These are phyloP conservation scores for Barnardius zonarius DNA, from an alignment of 2,113 vertebrate species.

Conservation along the genomic window DNA sequence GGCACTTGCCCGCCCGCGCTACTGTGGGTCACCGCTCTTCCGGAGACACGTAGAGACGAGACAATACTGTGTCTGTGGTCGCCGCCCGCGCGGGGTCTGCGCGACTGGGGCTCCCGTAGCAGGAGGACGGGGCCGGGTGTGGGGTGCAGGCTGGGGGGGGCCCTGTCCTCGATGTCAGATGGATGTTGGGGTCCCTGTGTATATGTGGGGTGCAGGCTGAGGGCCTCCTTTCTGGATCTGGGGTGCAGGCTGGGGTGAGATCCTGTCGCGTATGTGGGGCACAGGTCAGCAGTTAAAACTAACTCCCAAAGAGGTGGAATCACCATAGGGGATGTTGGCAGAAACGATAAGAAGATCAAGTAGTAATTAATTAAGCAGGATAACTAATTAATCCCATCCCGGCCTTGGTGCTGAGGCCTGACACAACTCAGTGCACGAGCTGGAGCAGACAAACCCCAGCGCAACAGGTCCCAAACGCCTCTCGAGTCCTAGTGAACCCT, in stretches of 20 bases:
- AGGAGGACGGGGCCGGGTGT: background rate
- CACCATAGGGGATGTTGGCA: rapidly evolving
- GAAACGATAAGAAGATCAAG: background rate
- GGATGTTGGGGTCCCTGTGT: background rate
- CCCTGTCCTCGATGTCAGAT: background rate
- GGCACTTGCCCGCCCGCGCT: rapidly evolving
- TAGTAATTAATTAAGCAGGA: background rate
- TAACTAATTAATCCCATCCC: background rate
- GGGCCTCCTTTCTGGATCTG: background rate
- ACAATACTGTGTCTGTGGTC: background rate
- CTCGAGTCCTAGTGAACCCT: background rate
- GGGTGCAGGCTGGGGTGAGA: background rate
- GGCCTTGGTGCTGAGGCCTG: background rate
- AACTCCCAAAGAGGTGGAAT: background rate
- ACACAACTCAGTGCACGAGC: background rate
- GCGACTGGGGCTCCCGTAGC: rapidly evolving
- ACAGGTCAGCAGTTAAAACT: background rate
- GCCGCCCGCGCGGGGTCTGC: background rate
- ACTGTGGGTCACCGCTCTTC: rapidly evolving
- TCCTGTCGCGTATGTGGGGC: background rate
- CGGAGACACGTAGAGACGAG: background rate
- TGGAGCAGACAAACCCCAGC: background rate
- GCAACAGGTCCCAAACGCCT: background rate
- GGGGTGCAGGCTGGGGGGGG: background rate
- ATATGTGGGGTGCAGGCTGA: background rate